Conservation (phyloP, 2,113 vertebrate genomes). For the Vanacampus margaritifer region DNA sequence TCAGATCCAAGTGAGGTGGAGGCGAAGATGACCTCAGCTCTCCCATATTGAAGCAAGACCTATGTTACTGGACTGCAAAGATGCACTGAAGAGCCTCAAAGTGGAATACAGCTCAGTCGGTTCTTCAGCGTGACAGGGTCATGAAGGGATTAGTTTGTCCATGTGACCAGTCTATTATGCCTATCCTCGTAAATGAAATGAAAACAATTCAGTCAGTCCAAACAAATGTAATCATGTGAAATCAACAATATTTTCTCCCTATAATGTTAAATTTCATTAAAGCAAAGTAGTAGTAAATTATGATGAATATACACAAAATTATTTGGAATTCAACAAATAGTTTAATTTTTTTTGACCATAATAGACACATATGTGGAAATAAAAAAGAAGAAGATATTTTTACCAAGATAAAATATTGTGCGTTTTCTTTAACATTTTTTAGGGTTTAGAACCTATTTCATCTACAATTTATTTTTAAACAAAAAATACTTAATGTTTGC, state of each 20-base stretch:
- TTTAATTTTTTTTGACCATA: no score
- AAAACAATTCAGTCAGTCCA: not conserved
- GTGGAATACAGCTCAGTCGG: not conserved
- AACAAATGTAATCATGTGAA: not conserved
- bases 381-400: no score
- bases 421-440: no score
- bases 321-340: not conserved
- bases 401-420: no score
- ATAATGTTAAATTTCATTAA: not conserved
- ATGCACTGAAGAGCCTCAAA: not conserved
- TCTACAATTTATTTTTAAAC: no score
- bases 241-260: not conserved
- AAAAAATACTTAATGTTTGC: no score
- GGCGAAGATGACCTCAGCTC: constrained; percentile 35
- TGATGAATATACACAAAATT: not conserved
- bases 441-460: no score
- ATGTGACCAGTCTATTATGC: constrained; percentile 5
- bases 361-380: not conserved
- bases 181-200: not conserved
- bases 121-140: constrained; percentile 22
- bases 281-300: not conserved
- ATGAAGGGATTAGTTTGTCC: constrained; percentile 47
- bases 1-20: constrained; percentile 43
- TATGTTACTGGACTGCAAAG: not conserved
- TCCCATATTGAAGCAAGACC: constrained; percentile 32